phyloP scores from a whole-genome alignment of 2,113 vertebrate species.

The Numenius arquata region DNA sequence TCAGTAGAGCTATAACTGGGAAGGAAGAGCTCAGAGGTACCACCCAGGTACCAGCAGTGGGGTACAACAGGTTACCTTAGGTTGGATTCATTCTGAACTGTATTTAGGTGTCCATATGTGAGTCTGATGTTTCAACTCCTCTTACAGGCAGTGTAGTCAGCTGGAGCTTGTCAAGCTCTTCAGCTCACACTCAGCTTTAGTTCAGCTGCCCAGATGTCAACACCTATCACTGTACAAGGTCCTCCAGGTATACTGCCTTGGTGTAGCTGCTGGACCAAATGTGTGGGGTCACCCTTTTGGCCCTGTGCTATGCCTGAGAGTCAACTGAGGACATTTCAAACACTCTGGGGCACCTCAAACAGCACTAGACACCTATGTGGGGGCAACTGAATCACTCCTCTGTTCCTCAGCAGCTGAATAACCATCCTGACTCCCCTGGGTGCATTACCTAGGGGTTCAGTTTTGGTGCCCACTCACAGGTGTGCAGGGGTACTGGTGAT shows the following conservation, averaged over 20 bases:
- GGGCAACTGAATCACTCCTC: fast-evolving
- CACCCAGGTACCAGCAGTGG: background rate
- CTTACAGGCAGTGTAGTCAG: background rate
- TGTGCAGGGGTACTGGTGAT: background rate
- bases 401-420: background rate
- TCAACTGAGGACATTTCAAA: background rate
- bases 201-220: background rate
- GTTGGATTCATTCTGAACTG: background rate
- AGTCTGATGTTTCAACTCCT: background rate
- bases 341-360: background rate
- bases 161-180: background rate
- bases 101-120: background rate
- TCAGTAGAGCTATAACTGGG: background rate
- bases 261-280: background rate
- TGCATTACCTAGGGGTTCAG: background rate
- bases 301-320: background rate
- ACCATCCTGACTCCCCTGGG: background rate
- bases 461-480: background rate
- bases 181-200: background rate
- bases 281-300: background rate
- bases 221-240: background rate
- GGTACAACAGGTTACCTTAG: background rate
- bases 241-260: background rate
- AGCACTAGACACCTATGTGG: fast-evolving
- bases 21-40: background rate